Conservation (phyloP, 2,888 invertebrate genomes). For the Erannis defoliaria region DNA sequence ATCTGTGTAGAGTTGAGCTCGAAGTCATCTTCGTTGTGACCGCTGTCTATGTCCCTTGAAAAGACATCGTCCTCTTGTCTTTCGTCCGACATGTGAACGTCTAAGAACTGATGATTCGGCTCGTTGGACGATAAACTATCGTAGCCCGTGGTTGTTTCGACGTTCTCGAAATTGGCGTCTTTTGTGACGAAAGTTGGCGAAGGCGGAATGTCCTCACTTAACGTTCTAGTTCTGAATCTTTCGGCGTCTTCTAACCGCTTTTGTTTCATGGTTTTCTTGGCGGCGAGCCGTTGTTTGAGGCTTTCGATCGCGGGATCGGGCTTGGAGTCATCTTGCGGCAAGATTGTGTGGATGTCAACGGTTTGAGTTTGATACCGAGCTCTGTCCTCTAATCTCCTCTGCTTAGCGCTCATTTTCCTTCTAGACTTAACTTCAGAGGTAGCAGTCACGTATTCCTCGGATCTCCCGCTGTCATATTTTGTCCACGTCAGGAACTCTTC, state of each 20-base stretch:
- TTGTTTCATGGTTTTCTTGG: conserved; percentile 84
- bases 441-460: conserved; percentile 72
- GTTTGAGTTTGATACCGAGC: conserved; percentile 90
- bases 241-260: conserved; percentile 89
- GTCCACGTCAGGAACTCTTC: conserved; percentile 80
- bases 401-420: conserved; percentile 87
- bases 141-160: conserved; percentile 81
- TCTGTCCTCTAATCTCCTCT: conserved; percentile 88
- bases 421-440: conserved; percentile 67
- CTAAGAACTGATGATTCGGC: conserved; percentile 68
- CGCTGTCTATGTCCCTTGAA: conserved; percentile 85
- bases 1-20: conserved; percentile 87
- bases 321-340: conserved; percentile 49
- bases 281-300: conserved; percentile 71
- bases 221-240: conserved; percentile 90
- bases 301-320: conserved; percentile 74
- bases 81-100: conserved; percentile 53
- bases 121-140: conserved; percentile 82
- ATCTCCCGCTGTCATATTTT: conserved; percentile 76
- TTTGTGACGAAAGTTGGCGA: conserved; percentile 81
- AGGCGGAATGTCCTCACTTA: conserved; percentile 85
- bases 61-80: conserved; percentile 66
- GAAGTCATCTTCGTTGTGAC: conserved; percentile 91
- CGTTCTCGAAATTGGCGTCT: conserved; percentile 78
- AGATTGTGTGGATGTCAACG: conserved; percentile 70